phyloP scores from a whole-genome alignment of 1,140 invertebrate species.

The Brachionus sp. region DNA sequence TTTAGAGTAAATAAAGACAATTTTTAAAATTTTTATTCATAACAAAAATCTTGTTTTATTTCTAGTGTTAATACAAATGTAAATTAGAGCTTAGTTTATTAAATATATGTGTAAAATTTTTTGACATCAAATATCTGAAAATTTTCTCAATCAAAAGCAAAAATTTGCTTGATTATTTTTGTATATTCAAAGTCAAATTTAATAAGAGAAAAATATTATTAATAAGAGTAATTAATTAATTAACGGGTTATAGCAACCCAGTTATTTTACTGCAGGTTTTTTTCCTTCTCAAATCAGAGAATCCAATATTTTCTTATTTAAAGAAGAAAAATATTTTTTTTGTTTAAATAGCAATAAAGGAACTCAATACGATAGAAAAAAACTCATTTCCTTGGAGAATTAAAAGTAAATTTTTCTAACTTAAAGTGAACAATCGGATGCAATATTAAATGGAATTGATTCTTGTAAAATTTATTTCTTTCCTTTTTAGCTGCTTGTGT shows the following conservation, averaged over 20 bases:
- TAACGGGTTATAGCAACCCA: not conserved
- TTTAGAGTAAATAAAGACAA: too few species aligned
- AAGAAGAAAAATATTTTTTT: not conserved
- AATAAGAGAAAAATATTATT: not conserved
- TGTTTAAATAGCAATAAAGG: not conserved
- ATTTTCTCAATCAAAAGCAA: not conserved
- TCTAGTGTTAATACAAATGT: too few species aligned
- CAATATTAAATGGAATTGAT: not conserved
- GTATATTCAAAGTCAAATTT: not conserved
- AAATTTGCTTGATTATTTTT: not conserved
- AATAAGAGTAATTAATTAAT: not conserved
- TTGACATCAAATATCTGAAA: not conserved
- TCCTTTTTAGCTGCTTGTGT: not conserved
- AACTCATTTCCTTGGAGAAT: constrained; percentile 5
- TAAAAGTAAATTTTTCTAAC: constrained; percentile 24
- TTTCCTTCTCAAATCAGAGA: not conserved
- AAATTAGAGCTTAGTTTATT: not conserved
- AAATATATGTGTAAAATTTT: not conserved
- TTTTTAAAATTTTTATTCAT: too few species aligned
- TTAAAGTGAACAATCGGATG: not conserved
- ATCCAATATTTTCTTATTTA: not conserved
- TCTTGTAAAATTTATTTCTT: not conserved
- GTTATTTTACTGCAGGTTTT: not conserved
- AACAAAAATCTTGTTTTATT: too few species aligned
- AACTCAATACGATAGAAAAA: not conserved